Percentiles rank a stretch among this genome's conserved stretches.
phyloP scores from a whole-genome alignment of 2,888 invertebrate species.

The Eilema caniola region DNA sequence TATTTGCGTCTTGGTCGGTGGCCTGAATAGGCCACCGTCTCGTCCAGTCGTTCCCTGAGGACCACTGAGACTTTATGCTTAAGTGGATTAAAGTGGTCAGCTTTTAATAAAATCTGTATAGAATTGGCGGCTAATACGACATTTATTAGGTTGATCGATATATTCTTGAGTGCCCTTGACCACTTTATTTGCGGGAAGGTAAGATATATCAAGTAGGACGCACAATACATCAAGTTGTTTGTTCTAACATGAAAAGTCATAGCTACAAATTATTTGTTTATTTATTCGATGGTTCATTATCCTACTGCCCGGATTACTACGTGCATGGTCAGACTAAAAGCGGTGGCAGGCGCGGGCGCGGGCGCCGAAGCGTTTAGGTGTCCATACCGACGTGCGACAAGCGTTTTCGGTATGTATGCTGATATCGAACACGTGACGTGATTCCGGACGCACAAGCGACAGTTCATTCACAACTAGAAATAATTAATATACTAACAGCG shows the following conservation, averaged over 20 bases:
- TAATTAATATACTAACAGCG: too few species aligned
- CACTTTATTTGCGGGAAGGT: conserved; percentile 10
- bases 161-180: conserved; percentile 51
- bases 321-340: too few species aligned
- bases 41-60: conserved; percentile 66
- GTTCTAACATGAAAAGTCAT: neutral
- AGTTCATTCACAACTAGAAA: too few species aligned
- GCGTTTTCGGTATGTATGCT: too few species aligned
- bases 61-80: conserved; percentile 71
- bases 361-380: too few species aligned
- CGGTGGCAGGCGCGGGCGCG: too few species aligned
- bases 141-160: conserved; percentile 72
- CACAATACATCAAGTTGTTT: conserved; percentile 1
- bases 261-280: neutral
- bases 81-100: conserved; percentile 81
- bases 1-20: conserved; percentile 58
- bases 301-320: neutral
- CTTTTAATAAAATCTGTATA: conserved; percentile 72
- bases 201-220: conserved; percentile 1
- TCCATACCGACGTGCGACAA: too few species aligned
- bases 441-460: too few species aligned
- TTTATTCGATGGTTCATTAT: neutral
- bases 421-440: too few species aligned
- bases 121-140: conserved; percentile 68
- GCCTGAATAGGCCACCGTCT: conserved; percentile 58